Base-by-base conservation (phyloP, 2,797 vertebrate species). In the Fundulus diaphanus region DNA sequence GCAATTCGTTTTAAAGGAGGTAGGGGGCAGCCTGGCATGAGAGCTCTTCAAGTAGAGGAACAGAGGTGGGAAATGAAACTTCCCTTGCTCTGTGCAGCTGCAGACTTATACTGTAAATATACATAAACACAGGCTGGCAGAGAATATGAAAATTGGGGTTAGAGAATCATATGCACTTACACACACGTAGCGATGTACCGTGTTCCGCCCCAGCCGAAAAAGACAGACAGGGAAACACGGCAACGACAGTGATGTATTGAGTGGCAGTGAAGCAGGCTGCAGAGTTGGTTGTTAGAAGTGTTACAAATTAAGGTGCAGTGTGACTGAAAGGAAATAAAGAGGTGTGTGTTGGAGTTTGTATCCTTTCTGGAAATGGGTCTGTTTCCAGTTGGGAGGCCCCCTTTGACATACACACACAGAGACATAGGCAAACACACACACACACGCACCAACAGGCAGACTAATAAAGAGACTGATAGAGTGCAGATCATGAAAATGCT, bases 21-120 rank as follows among this genome's bases (percentile, higher is more conserved):
- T 93, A 94, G 95, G 92, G 93, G 95, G 95, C 93, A 93, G 90
- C 78, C 79, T 92, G 85, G 85, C 87, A 92, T 83, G 90, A 89
- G 78, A 82, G 73, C 85, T 87, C 42, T 77, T 22, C 66, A 82
- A 76, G 68, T 70, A 13, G 15, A 78, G 15, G 71, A 70, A 56
- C 76, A 84, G 78, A 76, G 74, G 67, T 89, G 83, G 37, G 81
- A 88, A 88, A 83, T 82, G 15, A 83, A 86, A 88, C 71, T 84
- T 84, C 79, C 83, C 33, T 82, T 33, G 20, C 7, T 82, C 70
- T 76, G 46, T 82, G 51, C 76, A 89, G 79, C 73, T 88, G 68
- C 61, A 80, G 69, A 72, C 82, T 81, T 65, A 70, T 29, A 56
- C 48, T 59, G 35, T 54, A 61, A 74, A 76, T 40, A 75, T 68